Conservation (phyloP, 2,888 invertebrate genomes). For the Oscheius sp. region DNA sequence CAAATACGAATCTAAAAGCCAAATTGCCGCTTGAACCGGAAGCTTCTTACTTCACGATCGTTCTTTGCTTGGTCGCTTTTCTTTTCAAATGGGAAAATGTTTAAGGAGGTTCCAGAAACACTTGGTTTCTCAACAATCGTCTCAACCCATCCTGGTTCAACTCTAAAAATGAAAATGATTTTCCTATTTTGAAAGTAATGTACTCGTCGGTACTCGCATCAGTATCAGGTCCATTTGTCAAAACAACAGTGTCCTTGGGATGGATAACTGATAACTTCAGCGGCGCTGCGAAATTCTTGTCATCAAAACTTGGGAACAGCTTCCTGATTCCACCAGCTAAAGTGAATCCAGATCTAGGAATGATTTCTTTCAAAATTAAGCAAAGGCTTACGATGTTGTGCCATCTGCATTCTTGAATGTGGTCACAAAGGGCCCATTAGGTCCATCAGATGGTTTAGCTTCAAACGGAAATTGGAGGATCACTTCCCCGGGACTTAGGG, state of each 20-base stretch:
- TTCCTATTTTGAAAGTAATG: neutral
- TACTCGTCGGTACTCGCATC: constrained; percentile 9
- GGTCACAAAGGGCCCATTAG: constrained; percentile 57
- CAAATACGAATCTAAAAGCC: constrained; percentile 73
- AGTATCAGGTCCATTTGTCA: constrained; percentile 35
- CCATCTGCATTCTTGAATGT: constrained; percentile 50
- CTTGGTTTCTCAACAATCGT: constrained; percentile 74
- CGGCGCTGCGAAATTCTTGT: constrained; percentile 33
- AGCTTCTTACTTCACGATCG: neutral
- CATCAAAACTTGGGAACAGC: constrained; percentile 43
- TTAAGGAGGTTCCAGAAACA: constrained; percentile 85
- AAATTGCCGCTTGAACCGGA: neutral
- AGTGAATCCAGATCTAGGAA: constrained; percentile 29
- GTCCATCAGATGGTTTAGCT: constrained; percentile 41
- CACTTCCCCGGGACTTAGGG: constrained; percentile 18
- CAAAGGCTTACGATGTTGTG: constrained; percentile 32
- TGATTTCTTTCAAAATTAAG: neutral
- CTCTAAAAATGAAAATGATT: constrained; percentile 20
- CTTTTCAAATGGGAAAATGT: constrained; percentile 82
- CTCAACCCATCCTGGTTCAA: constrained; percentile 76
- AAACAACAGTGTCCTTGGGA: constrained; percentile 32
- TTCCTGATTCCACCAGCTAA: constrained; percentile 18
- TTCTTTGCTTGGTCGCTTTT: neutral
- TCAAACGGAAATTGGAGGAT: constrained; percentile 48
- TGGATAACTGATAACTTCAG: constrained; percentile 33